Evolutionary conservation across 2,888 invertebrate genomes (phyloP).

Genomic region (Thumatha senex): DNA sequence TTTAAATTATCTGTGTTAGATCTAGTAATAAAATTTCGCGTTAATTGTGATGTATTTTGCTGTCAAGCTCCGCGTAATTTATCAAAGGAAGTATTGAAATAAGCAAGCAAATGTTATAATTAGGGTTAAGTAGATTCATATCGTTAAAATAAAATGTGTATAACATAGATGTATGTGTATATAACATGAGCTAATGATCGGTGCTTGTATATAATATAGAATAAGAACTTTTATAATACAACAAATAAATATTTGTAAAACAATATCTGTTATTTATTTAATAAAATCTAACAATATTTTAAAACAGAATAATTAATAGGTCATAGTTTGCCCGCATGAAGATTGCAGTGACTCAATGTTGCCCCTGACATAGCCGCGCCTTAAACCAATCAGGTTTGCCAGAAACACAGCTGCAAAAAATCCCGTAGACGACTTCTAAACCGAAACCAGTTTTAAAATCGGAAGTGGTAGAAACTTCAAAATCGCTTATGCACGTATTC

Average conservation of each 20-base stretch:
- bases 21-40: background rate
- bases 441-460: no score
- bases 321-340: background rate
- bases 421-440: no score
- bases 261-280: constrained; percentile 17
- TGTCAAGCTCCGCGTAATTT: background rate
- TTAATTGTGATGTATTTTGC: background rate
- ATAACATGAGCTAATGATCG: constrained; percentile 34
- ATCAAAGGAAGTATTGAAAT: background rate
- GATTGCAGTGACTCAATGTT: no score
- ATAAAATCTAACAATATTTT: background rate
- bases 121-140: background rate
- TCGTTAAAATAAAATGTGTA: constrained; percentile 3
- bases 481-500: no score
- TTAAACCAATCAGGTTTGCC: no score
- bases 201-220: constrained; percentile 59
- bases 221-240: constrained; percentile 47
- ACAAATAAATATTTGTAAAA: constrained; percentile 62
- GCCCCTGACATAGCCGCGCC: no score
- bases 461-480: no score
- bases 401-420: no score
- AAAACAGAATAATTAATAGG: no score
- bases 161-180: constrained; percentile 27
- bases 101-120: no score
- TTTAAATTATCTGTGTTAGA: no score